Evolutionary conservation across 2,888 invertebrate genomes (phyloP).

Genomic region (Leistus spinibarbis): DNA sequence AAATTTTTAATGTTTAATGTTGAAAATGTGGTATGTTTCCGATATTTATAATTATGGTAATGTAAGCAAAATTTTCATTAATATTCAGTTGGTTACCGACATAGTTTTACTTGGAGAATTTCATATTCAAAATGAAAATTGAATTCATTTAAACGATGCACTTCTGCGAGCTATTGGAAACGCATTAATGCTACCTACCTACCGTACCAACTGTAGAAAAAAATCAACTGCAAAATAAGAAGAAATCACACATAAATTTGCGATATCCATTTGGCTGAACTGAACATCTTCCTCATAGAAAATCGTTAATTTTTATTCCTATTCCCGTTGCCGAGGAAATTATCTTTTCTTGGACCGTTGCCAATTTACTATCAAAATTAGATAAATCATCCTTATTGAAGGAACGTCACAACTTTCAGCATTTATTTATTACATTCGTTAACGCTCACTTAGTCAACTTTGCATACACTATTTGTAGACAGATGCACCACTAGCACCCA

Average conservation of each 20-base stretch:
- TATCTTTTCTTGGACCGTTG: constrained; percentile 27
- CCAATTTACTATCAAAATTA: constrained; percentile 33
- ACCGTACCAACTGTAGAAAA: neutral
- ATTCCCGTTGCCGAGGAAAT: constrained; percentile 30
- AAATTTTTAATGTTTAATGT: too few relatives aligned
- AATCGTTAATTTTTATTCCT: constrained; percentile 38
- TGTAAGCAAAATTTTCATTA: neutral
- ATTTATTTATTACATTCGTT: constrained; percentile 24
- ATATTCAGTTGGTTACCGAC: neutral
- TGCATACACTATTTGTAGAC: neutral
- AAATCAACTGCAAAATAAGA: constrained; percentile 9
- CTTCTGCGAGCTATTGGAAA: constrained; percentile 17
- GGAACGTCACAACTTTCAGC: constrained; percentile 17
- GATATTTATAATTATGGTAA: neutral
- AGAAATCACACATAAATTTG: constrained; percentile 22
- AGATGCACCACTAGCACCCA: too few relatives aligned
- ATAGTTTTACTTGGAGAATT: neutral
- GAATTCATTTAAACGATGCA: constrained; percentile 24
- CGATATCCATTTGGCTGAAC: constrained; percentile 22
- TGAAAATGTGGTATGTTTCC: too few relatives aligned
- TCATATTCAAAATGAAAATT: constrained; percentile 3
- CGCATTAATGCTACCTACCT: constrained; percentile 17
- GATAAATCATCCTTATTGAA: constrained; percentile 37
- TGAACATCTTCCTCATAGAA: constrained; percentile 23
- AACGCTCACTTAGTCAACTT: constrained; percentile 19